A percentile compares a stretch with the other conserved stretches of the same genome.
These are phyloP conservation scores for Rosalia funebris DNA, from an alignment of 2,888 invertebrate species.

Conservation along the genomic window DNA sequence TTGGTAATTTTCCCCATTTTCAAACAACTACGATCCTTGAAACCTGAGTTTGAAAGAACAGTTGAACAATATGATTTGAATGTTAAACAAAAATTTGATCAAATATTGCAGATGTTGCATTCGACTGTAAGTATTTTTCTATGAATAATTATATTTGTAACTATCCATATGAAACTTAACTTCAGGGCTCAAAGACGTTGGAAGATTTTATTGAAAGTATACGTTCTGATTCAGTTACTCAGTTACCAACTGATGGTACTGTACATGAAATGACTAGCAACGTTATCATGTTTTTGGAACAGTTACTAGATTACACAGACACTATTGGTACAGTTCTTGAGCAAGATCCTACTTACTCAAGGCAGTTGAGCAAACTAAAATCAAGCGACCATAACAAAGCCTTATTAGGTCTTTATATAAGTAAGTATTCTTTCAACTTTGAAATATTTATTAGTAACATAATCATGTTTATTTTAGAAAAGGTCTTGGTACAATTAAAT, in stretches of 20 bases:
- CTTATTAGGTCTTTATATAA: conserved; percentile 83
- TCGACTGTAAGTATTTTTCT: conserved; percentile 71
- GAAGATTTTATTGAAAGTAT: conserved; percentile 94
- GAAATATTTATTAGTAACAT: conserved; percentile 7
- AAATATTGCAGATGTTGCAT: conserved; percentile 78
- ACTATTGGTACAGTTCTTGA: conserved; percentile 77
- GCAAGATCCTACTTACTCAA: conserved; percentile 69
- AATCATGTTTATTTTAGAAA: conserved; percentile 69
- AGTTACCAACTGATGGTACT: conserved; percentile 95
- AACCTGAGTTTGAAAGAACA: conserved; percentile 83
- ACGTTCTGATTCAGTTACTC: conserved; percentile 78
- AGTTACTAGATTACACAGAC: conserved; percentile 81
- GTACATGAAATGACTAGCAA: conserved; percentile 97
- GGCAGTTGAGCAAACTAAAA: conserved; percentile 66
- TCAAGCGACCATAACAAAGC: conserved; percentile 71
- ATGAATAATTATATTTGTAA: background rate
- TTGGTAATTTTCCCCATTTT: conserved; percentile 84
- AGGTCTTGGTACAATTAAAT: conserved; percentile 90
- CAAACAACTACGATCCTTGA: conserved; percentile 78
- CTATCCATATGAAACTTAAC: conserved; percentile 59
- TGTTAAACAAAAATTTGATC: conserved; percentile 76
- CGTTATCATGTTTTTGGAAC: conserved; percentile 91
- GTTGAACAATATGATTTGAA: conserved; percentile 78
- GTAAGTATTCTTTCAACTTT: conserved; percentile 64
- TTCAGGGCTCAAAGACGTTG: conserved; percentile 85